Evolutionary conservation across 2,797 vertebrate genomes (phyloP).

Genomic region (Scolopax bukidnonensis): DNA sequence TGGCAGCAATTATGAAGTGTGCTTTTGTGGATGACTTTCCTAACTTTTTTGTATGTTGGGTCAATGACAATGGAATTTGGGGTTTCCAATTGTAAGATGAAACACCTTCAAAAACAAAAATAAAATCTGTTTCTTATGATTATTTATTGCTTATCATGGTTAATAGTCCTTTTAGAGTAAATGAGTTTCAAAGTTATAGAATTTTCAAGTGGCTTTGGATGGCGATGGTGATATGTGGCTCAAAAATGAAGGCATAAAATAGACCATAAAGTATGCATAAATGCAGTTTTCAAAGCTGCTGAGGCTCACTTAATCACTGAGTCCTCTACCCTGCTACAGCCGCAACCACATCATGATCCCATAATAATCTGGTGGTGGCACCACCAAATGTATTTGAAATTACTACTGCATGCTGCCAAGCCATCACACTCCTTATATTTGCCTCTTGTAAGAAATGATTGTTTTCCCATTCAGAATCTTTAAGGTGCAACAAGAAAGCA

Average conservation of each 20-base stretch:
- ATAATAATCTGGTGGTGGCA: not conserved
- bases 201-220: not conserved
- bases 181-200: not conserved
- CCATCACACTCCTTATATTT: not conserved
- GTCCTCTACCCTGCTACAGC: not conserved
- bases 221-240: not conserved
- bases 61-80: not conserved
- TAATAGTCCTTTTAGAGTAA: not conserved
- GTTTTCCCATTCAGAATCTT: not conserved
- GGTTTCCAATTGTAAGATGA: constrained; percentile 48
- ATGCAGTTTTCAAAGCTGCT: not conserved
- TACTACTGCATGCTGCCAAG: not conserved
- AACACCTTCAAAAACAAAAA: constrained; percentile 42
- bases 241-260: not conserved
- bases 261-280: not conserved
- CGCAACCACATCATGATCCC: not conserved
- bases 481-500: not conserved
- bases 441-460: not conserved
- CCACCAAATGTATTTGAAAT: not conserved
- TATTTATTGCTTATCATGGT: not conserved
- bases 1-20: constrained; percentile 1
- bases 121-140: constrained; percentile 58
- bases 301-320: not conserved
- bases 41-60: not conserved
- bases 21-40: constrained; percentile 15